A percentile compares a stretch with the other conserved stretches of the same genome.
These are phyloP conservation scores for Hetaerina americana DNA, from an alignment of 1,140 invertebrate genomes.

Conservation along the genomic window DNA sequence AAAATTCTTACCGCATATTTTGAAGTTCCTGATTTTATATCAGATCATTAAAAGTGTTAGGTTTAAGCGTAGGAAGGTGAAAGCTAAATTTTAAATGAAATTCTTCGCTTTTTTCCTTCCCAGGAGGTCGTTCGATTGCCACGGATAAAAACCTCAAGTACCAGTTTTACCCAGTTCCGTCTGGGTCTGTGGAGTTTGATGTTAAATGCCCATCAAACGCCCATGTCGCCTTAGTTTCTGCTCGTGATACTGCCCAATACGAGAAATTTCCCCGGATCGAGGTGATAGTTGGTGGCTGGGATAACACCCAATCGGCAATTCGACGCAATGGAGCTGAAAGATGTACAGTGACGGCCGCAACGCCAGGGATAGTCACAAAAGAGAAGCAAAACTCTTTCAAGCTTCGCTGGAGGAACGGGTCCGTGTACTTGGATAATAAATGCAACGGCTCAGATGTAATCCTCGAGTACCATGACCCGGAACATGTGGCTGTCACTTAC, in stretches of 20 bases:
- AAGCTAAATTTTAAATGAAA: too few relatives aligned
- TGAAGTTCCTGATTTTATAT: too few relatives aligned
- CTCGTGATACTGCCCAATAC: slow-evolving; percentile 27
- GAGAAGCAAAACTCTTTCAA: neutral
- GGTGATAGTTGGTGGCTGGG: slow-evolving; percentile 46
- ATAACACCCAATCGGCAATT: slow-evolving; percentile 44
- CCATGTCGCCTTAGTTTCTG: slow-evolving; percentile 43
- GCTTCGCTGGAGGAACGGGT: neutral
- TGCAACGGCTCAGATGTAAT: neutral
- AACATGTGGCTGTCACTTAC: neutral
- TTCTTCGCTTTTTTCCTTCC: too few relatives aligned
- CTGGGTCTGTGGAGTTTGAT: slow-evolving; percentile 22
- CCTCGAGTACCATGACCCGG: neutral
- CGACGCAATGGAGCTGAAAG: slow-evolving; percentile 44
- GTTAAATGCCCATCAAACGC: slow-evolving; percentile 39
- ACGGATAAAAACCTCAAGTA: too few relatives aligned
- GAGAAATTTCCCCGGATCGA: slow-evolving; percentile 34
- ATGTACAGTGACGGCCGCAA: slow-evolving; percentile 24
- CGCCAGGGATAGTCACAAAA: slow-evolving; percentile 14
- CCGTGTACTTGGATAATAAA: neutral
- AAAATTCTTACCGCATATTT: too few relatives aligned
- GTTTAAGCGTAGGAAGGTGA: too few relatives aligned
- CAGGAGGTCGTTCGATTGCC: too few relatives aligned
- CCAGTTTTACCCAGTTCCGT: slow-evolving; percentile 36
- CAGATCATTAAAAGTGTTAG: too few relatives aligned